Evolutionary conservation across 2,113 vertebrate species (phyloP).

Genomic region (Arvicanthis niloticus): DNA sequence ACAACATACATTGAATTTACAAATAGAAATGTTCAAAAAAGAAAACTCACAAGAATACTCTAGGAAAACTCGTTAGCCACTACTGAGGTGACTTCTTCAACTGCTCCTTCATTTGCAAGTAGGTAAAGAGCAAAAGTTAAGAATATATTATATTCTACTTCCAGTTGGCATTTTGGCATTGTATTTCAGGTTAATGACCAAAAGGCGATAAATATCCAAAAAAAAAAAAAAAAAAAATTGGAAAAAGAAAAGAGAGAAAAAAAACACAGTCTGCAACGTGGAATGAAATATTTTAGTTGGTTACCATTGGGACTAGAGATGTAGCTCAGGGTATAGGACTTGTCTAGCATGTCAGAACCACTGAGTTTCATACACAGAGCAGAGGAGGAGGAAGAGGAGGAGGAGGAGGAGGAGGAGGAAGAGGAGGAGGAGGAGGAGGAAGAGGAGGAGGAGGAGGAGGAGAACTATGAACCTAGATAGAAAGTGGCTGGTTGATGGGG

Average conservation of each 20-base stretch:
- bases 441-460: not conserved
- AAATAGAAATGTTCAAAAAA: conserved; percentile 12
- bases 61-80: not conserved
- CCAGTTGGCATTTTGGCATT: not conserved
- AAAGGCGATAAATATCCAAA: not conserved
- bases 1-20: not conserved
- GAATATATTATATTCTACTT: not conserved
- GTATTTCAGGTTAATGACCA: not conserved
- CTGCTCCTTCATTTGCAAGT: conserved; percentile 15
- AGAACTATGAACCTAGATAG: not conserved
- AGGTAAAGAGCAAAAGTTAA: not conserved
- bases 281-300: conserved; percentile 10
- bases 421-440: not conserved
- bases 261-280: not conserved
- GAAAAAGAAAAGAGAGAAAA: not conserved
- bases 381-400: not conserved
- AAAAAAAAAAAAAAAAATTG: conserved; percentile 6
- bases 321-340: not conserved
- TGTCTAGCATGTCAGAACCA: not conserved
- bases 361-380: not conserved
- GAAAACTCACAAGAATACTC: conserved; percentile 1
- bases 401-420: not conserved
- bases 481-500: not conserved
- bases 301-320: not conserved
- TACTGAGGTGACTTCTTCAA: not conserved